Percentiles rank a stretch among this genome's conserved stretches.
Evolutionary conservation across 1,140 invertebrate genomes (phyloP).

Genomic region (Zaprionus lachaisei): DNA sequence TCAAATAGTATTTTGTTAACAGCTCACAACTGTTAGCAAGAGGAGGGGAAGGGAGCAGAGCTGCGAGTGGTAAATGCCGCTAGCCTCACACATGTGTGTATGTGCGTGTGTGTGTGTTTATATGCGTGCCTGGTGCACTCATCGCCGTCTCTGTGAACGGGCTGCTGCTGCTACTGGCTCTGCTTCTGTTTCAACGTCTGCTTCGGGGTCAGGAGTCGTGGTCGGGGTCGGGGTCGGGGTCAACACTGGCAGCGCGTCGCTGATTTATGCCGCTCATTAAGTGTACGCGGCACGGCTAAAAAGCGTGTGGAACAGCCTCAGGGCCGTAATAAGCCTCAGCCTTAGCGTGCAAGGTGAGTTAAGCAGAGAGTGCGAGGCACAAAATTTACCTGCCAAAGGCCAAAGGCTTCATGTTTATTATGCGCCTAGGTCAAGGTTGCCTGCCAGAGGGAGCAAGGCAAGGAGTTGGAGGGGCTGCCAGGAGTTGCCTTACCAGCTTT

Average conservation of each 20-base stretch:
- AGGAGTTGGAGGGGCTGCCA: background rate
- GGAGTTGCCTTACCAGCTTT: conserved; percentile 6
- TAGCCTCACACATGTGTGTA: background rate
- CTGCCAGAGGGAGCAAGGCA: background rate
- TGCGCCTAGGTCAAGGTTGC: conserved; percentile 63
- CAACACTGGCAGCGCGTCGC: conserved; percentile 24
- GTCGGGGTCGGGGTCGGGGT: conserved; percentile 31
- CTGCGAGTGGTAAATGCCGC: background rate
- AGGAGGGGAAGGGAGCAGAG: background rate
- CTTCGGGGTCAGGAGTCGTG: conserved; percentile 27
- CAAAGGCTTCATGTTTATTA: conserved; percentile 33
- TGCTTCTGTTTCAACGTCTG: background rate
- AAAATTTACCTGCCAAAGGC: conserved; percentile 33
- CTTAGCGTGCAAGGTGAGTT: conserved; percentile 42
- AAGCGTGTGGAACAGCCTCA: conserved; percentile 16
- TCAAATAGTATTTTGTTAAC: conserved; percentile 76
- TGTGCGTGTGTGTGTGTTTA: background rate
- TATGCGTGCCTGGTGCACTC: conserved; percentile 37
- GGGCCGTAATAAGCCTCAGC: conserved; percentile 36
- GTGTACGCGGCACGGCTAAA: conserved; percentile 6
- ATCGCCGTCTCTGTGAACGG: background rate
- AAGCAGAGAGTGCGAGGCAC: conserved; percentile 30
- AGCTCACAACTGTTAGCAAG: conserved; percentile 59
- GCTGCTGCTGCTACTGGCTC: background rate
- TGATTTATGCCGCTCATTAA: conserved; percentile 57